phyloP scores from a whole-genome alignment of 2,888 invertebrate species.

The Macrophya alboannulata region DNA sequence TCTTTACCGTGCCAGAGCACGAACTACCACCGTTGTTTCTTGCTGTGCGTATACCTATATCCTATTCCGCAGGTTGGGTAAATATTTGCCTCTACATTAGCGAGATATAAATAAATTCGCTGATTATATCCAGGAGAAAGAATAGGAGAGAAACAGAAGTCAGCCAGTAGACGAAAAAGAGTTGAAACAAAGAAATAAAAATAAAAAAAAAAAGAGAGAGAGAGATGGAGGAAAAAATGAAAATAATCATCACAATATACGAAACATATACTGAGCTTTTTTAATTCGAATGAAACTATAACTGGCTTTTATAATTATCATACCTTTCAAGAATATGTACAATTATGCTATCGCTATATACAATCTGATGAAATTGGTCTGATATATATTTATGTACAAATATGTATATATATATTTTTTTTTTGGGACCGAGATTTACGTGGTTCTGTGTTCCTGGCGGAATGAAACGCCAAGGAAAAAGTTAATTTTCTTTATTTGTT shows the following conservation, averaged over 20 bases:
- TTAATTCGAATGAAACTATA: background rate
- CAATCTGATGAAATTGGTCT: background rate
- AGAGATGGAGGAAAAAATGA: background rate
- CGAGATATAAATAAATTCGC: slow-evolving; percentile 63
- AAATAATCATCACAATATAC: background rate
- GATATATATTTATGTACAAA: background rate
- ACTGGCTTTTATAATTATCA: background rate
- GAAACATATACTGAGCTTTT: background rate
- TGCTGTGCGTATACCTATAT: slow-evolving; percentile 19
- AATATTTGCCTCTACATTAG: slow-evolving; percentile 69
- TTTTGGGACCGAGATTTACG: slow-evolving; percentile 27
- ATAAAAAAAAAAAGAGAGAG: background rate
- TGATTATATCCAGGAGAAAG: slow-evolving; percentile 14
- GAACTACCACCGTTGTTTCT: slow-evolving; percentile 5
- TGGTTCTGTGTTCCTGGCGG: background rate
- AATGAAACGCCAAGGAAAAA: slow-evolving; percentile 45
- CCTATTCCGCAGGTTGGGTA: slow-evolving; percentile 58
- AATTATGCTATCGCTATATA: background rate
- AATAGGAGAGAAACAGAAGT: background rate
- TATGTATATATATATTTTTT: background rate
- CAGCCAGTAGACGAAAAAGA: background rate
- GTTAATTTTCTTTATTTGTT: slow-evolving; percentile 51
- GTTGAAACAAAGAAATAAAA: background rate
- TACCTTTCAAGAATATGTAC: background rate
- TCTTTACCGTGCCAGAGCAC: slow-evolving; percentile 25